Evolutionary conservation across 2,113 vertebrate species (phyloP).

Genomic region (Halcyon malimbica): DNA sequence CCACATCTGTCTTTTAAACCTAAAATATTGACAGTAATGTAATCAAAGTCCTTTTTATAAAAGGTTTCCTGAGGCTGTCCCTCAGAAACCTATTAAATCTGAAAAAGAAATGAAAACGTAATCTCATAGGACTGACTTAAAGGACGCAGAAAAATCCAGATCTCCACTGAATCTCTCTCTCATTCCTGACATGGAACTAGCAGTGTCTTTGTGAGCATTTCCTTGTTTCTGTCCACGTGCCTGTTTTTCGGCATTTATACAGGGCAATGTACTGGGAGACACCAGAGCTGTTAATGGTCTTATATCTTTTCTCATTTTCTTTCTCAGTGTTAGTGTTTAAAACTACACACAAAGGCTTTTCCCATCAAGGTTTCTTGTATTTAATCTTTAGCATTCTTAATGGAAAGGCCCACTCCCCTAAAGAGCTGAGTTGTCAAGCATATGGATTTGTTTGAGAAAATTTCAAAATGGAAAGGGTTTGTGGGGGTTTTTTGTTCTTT

Average conservation of each 20-base stretch:
- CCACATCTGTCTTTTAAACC: slow-evolving; percentile 22
- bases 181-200: background rate
- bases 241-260: background rate
- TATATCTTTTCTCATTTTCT: background rate
- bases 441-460: background rate
- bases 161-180: background rate
- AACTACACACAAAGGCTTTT: background rate
- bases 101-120: background rate
- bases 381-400: background rate
- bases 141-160: background rate
- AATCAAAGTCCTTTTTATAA: slow-evolving; percentile 42
- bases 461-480: background rate
- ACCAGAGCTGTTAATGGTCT: background rate
- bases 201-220: background rate
- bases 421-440: background rate
- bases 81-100: slow-evolving; percentile 62
- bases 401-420: background rate
- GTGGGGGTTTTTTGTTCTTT: no score
- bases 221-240: background rate
- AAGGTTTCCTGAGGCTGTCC: slow-evolving; percentile 19
- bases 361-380: background rate
- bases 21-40: slow-evolving; percentile 51
- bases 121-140: background rate
- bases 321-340: background rate
- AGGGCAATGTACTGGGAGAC: background rate